Evolutionary conservation across 2,797 vertebrate species (phyloP), one percentile per base, ranked within the genome.

Genomic region (Astyanax mexicanus): DNA sequence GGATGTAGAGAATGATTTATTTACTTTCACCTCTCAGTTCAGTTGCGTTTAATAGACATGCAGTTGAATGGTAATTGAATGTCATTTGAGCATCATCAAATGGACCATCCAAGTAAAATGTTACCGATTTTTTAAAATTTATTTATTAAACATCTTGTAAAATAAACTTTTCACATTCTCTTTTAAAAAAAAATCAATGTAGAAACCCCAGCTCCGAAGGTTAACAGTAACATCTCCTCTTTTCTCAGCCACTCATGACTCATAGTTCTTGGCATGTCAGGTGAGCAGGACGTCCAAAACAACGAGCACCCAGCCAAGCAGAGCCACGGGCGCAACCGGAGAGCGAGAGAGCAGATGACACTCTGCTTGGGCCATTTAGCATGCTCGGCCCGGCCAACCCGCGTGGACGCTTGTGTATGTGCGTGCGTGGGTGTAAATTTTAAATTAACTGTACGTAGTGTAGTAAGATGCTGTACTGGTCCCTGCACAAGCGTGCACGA

Each of bases 321-420:
- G 83, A 89, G 87, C 92, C 90, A 90, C 89, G 88, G 89, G 91
- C 1, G 17, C 55, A 92, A 93, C 91, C 82, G 58, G 55, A 75
- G 83, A 21, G 80, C 85, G 70, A 80, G 76, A 70, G 88, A 91
- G 91, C 94, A 95, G 92, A 95, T 95, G 95, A 95, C 88, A 78
- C 80, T 72, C 83, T 84, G 88, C 86, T 85, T 87, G 83, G 86
- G 92, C 94, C 93, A 87, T 95, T 95, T 93, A 95, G 92, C 94
- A 90, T 84, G 74, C 84, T 82, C 87, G 78, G 80, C 86, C 88
- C 84, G 89, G 88, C 86, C 90, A 91, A 86, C 81, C 61, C 75
- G 12, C 70, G 21, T 58, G 49, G 69, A 21, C 66, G 73, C 38
- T 60, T 64, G 38, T 37, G 61, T 62, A 25, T 45, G 8, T 3